Evolutionary conservation across 2,113 vertebrate species (phyloP).

Genomic region (Sylvia atricapilla): DNA sequence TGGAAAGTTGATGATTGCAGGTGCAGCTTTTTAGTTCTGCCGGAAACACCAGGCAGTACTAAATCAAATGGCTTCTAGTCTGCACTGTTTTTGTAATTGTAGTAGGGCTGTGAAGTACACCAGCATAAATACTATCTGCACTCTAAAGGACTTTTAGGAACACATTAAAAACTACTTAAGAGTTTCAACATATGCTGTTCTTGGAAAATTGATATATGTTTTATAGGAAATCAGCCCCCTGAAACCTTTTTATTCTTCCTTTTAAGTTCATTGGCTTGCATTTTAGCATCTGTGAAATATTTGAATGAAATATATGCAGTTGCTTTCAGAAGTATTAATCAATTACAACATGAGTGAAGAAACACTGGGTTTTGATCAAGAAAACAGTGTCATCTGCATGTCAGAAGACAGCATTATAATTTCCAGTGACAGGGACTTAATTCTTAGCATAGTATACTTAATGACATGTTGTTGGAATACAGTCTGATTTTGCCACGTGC

Average conservation of each 20-base stretch:
- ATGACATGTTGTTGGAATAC: not conserved
- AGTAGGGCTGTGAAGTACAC: not conserved
- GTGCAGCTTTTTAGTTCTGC: not conserved
- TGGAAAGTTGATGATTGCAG: not conserved
- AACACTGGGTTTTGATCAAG: not conserved
- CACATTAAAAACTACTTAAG: not conserved
- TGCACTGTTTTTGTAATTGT: not conserved
- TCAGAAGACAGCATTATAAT: not conserved
- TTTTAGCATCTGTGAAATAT: not conserved
- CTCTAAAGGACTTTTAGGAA: not conserved
- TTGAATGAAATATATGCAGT: not conserved
- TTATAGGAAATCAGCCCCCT: not conserved
- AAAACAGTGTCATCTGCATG: not conserved
- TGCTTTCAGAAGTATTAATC: not conserved
- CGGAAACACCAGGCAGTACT: not conserved
- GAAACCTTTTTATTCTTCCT: not conserved
- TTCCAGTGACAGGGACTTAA: not conserved
- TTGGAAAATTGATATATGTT: not conserved
- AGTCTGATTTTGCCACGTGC: not conserved
- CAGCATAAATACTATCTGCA: not conserved
- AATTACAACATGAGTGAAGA: not conserved
- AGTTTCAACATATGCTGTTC: not conserved
- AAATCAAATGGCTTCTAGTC: not conserved
- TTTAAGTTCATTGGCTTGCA: not conserved
- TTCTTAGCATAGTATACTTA: not conserved